phyloP scores from a whole-genome alignment of 2,888 invertebrate species.

The Himalopsyche japonica region DNA sequence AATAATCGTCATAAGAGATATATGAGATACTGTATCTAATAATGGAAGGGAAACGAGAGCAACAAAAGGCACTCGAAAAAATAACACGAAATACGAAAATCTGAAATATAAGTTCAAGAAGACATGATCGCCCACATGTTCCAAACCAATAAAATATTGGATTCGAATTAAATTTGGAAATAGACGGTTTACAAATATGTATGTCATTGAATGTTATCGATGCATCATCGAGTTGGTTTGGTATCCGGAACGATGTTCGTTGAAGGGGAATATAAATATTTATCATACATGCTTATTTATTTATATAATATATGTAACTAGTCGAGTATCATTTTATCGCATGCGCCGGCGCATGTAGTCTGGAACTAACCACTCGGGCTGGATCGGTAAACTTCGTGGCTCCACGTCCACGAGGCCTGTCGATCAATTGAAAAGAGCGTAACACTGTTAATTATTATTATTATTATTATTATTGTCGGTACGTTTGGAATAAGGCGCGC shows the following conservation, averaged over 20 bases:
- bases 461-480: conserved; percentile 7
- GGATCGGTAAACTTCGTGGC: conserved; percentile 8
- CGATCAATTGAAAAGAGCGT: conserved; percentile 36
- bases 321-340: neutral
- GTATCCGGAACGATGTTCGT: neutral
- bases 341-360: conserved; percentile 8
- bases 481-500: neutral
- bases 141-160: too few species aligned
- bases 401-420: conserved; percentile 8
- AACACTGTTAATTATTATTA: conserved; percentile 34
- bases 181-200: too few species aligned
- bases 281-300: neutral
- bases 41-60: too few species aligned
- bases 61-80: too few species aligned
- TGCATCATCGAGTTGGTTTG: neutral
- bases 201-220: too few species aligned
- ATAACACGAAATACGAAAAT: too few species aligned
- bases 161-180: too few species aligned
- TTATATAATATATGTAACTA: too few species aligned
- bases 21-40: too few species aligned
- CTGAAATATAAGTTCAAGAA: too few species aligned
- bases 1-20: too few species aligned
- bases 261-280: neutral
- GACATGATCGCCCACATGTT: too few species aligned
- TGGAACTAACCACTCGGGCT: neutral